A percentile compares a stretch with the other conserved stretches of the same genome.
phyloP scores from a whole-genome alignment of 2,113 vertebrate genomes.

The Bos taurus region DNA sequence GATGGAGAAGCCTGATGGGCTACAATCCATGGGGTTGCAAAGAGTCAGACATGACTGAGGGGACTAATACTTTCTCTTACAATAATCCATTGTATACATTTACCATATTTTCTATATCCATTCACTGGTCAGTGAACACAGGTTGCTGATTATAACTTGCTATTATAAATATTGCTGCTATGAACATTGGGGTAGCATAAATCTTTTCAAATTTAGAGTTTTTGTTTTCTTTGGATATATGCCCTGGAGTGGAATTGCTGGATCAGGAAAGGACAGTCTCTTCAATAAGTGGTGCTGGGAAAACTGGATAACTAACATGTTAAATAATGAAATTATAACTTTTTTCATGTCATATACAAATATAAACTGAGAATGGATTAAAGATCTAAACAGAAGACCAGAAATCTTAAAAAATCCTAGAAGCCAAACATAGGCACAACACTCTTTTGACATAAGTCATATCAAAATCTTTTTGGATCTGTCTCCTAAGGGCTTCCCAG shows the following conservation, averaged over 20 bases:
- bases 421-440: not conserved
- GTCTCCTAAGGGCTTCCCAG: not conserved
- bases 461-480: not conserved
- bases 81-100: not conserved
- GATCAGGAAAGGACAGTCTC: not conserved
- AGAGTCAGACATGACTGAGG: not conserved
- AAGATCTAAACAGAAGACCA: not conserved
- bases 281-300: not conserved
- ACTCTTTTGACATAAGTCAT: not conserved
- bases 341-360: not conserved
- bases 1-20: not conserved
- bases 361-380: not conserved
- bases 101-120: not conserved
- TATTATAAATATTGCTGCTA: not conserved
- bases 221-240: not conserved
- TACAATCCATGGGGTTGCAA: fast-evolving
- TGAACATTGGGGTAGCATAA: not conserved
- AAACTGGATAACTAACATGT: not conserved
- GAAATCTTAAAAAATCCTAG: not conserved
- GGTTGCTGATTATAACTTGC: not conserved
- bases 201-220: not conserved
- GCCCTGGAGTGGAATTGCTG: not conserved
- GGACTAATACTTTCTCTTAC: not conserved
- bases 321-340: not conserved
- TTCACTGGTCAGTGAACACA: not conserved